Percentiles rank a stretch among this genome's conserved stretches.
Evolutionary conservation across 2,113 vertebrate genomes (phyloP).

Genomic region (Blennius ocellaris): DNA sequence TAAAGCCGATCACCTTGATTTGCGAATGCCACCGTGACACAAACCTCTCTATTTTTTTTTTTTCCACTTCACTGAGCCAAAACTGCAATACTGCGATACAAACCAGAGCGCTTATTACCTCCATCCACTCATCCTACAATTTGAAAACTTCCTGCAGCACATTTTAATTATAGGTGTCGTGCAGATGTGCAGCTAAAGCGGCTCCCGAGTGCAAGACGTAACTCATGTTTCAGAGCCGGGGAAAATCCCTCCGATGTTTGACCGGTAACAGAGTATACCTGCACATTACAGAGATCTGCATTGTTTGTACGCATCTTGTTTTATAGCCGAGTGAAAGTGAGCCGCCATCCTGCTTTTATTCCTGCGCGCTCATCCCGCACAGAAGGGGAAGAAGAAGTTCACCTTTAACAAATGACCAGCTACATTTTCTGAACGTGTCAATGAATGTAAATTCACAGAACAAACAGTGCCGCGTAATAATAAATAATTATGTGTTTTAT

Average conservation of each 20-base stretch:
- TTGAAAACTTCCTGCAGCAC: conserved; percentile 69
- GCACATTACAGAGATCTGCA: neutral
- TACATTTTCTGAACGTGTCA: too few relatives aligned
- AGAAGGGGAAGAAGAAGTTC: neutral
- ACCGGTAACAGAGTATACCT: conserved; percentile 33
- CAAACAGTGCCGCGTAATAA: too few relatives aligned
- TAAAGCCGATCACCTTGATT: too few relatives aligned
- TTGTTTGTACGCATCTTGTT: conserved; percentile 3
- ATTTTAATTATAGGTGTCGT: conserved; percentile 78
- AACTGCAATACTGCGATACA: conserved; percentile 17
- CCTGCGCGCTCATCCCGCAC: neutral
- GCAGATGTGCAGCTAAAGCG: conserved; percentile 40
- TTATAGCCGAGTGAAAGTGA: neutral
- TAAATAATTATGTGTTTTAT: too few relatives aligned
- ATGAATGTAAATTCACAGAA: too few relatives aligned
- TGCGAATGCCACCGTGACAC: too few relatives aligned
- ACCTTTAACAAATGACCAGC: too few relatives aligned
- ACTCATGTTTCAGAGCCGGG: conserved; percentile 68
- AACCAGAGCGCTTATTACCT: conserved; percentile 38
- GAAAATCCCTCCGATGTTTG: conserved; percentile 67
- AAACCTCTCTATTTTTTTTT: neutral
- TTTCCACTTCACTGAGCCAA: conserved; percentile 29
- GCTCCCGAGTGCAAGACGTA: conserved; percentile 58
- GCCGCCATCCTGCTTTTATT: too few relatives aligned
- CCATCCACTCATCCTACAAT: conserved; percentile 58